A percentile compares a stretch with the other conserved stretches of the same genome.
Evolutionary conservation across 2,888 invertebrate species (phyloP).

Genomic region (Drosophila histrio): DNA sequence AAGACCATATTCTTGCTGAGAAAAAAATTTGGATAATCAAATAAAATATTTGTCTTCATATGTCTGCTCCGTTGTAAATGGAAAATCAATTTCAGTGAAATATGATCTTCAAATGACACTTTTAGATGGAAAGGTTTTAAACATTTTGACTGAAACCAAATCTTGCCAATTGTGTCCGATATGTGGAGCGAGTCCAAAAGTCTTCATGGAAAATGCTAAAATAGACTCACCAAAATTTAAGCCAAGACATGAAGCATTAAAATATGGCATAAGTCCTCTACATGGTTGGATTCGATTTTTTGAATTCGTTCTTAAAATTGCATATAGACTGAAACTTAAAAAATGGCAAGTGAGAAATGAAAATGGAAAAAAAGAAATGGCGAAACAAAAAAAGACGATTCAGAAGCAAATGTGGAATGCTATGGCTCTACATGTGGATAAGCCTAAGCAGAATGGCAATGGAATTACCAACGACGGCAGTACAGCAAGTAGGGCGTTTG

Average conservation of each 20-base stretch:
- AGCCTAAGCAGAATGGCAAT: not conserved
- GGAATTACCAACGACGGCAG: slow-evolving; percentile 3
- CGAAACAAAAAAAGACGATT: not conserved
- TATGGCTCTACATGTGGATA: not conserved
- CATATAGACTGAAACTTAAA: not conserved
- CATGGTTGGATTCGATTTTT: not conserved
- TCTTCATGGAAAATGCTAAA: not conserved
- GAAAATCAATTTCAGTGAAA: slow-evolving; percentile 19
- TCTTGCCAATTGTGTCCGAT: slow-evolving; percentile 26
- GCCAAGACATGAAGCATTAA: not conserved
- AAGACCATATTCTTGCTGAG: too few relatives aligned
- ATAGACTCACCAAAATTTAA: not conserved
- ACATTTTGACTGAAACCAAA: slow-evolving; percentile 13
- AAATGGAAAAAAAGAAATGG: not conserved
- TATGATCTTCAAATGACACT: slow-evolving; percentile 30
- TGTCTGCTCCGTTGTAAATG: slow-evolving; percentile 12
- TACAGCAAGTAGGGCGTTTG: slow-evolving; percentile 12
- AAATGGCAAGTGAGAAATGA: slow-evolving; percentile 3
- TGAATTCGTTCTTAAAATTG: not conserved
- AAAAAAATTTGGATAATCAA: slow-evolving; percentile 12
- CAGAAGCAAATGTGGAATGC: not conserved
- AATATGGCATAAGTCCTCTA: not conserved
- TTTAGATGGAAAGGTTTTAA: slow-evolving; percentile 25
- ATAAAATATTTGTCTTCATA: slow-evolving; percentile 4
- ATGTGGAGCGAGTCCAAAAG: not conserved